Evolutionary conservation across 1,140 invertebrate species (phyloP).

Genomic region (Polyergus mexicanus): DNA sequence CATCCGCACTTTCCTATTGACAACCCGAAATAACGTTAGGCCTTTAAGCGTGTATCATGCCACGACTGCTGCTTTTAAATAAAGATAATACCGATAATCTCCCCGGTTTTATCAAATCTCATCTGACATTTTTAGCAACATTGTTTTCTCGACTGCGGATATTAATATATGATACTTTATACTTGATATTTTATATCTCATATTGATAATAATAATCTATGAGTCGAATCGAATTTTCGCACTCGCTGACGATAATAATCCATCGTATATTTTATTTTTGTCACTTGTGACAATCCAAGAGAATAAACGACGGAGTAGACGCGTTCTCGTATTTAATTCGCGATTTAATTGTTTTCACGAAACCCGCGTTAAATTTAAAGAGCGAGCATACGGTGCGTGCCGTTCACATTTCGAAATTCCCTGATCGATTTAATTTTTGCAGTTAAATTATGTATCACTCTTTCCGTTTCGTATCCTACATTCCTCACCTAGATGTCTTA

Average conservation of each 20-base stretch:
- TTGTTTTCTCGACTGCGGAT: not conserved
- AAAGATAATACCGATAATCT: not conserved
- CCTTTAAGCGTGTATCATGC: not conserved
- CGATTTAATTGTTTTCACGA: not conserved
- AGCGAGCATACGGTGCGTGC: not conserved
- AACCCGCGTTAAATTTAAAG: not conserved
- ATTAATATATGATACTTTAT: not conserved
- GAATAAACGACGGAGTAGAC: not conserved
- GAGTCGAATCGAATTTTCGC: not conserved
- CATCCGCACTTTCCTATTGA: not conserved
- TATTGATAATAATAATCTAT: not conserved
- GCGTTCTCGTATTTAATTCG: not conserved
- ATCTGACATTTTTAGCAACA: not conserved
- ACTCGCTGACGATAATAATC: not conserved
- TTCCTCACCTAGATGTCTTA: not conserved
- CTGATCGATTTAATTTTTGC: not conserved
- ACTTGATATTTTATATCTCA: not conserved
- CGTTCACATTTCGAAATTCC: not conserved
- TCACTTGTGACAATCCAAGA: not conserved
- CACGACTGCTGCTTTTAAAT: not conserved
- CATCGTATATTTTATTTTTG: not conserved
- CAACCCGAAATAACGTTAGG: not conserved
- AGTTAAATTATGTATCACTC: not conserved
- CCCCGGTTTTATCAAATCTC: not conserved
- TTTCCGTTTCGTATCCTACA: not conserved